Evolutionary conservation across 2,888 invertebrate genomes (phyloP).

Genomic region (Neocrepidodera transversa): DNA sequence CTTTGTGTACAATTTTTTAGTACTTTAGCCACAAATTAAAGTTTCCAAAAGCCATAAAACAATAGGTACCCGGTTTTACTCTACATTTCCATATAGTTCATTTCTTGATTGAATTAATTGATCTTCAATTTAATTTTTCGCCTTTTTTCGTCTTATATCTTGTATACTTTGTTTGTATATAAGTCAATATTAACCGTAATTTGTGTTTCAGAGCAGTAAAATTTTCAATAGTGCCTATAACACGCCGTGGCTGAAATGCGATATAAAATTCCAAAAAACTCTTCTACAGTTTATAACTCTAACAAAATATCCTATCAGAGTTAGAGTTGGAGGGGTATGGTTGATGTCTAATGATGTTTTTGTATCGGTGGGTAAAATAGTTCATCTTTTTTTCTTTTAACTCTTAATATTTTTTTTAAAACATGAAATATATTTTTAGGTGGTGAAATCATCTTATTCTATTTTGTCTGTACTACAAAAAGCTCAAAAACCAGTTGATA

Average conservation of each 20-base stretch:
- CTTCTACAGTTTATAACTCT: conserved; percentile 30
- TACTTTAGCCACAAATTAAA: too few species aligned
- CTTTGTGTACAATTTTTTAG: too few species aligned
- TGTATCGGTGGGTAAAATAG: conserved; percentile 25
- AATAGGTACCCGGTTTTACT: too few species aligned
- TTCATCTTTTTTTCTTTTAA: neutral
- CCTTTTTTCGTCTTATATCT: too few species aligned
- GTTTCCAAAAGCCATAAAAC: too few species aligned
- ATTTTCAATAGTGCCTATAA: conserved; percentile 24
- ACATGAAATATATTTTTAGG: too few species aligned
- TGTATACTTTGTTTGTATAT: too few species aligned
- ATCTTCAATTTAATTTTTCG: too few species aligned
- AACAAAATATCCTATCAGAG: conserved; percentile 16
- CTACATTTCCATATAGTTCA: too few species aligned
- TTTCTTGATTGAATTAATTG: too few species aligned
- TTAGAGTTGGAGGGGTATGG: conserved; percentile 18
- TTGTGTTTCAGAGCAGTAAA: conserved; percentile 23
- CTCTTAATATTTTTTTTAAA: neutral
- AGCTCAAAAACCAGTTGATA: conserved; percentile 8
- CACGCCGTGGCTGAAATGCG: conserved; percentile 30
- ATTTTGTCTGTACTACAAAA: conserved; percentile 22
- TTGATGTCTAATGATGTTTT: conserved; percentile 22
- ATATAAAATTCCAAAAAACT: conserved; percentile 22
- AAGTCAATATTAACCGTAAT: too few species aligned
- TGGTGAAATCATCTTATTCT: conserved; percentile 27